Evolutionary conservation across 2,797 vertebrate species (phyloP), one percentile per base, ranked within the genome.

Genomic region (Oryzias sinensis): DNA sequence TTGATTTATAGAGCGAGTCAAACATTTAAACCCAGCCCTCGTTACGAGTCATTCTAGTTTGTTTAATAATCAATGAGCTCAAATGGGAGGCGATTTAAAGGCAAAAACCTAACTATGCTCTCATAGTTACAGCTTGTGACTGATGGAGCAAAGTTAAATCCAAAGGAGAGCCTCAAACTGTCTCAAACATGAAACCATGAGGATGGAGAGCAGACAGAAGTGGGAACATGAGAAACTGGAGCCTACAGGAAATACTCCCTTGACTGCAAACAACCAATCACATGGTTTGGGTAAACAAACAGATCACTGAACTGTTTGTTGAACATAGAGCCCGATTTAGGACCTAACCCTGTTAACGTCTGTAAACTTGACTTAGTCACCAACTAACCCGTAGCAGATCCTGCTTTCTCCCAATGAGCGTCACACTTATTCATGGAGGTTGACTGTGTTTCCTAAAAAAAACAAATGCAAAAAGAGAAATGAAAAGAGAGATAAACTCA

Each of bases 401-500:
- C 49, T 51, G 48, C 48, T 41, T 72, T 65, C 65, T 72, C 70
- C 59, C 45, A 74, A 81, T 59, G 52, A 84, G 80, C 82, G 66
- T 81, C 79, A 66, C 84, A 76, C 63, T 81, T 65, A 80, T 76
- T 82, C 86, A 76, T 74, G 80, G 83, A 88, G 81, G 84, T 56
- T 64, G 77, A 84, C 83, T 80, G 85, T 78, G 75, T 85, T 88
- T 86, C 77, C 64, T 64, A 62, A 66, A 80, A 70, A n/a, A 68
- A 42, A 52, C 68, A 70, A 73, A 72, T 79, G 77, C 78, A 65
- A 72, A 59, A 25, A 51, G 47, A 45, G 22, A 44, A 18, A 64
- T 49, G 43, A 63, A 64, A 49, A 82, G 76, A 89, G 88, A 89
- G 79, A 92, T 77, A 74, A 90, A 90, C 88, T 90, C 83, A 90